A percentile compares a stretch with the other conserved stretches of the same genome.
These are phyloP conservation scores for Papilio protenor DNA, from an alignment of 2,888 invertebrate species.

Conservation along the genomic window DNA sequence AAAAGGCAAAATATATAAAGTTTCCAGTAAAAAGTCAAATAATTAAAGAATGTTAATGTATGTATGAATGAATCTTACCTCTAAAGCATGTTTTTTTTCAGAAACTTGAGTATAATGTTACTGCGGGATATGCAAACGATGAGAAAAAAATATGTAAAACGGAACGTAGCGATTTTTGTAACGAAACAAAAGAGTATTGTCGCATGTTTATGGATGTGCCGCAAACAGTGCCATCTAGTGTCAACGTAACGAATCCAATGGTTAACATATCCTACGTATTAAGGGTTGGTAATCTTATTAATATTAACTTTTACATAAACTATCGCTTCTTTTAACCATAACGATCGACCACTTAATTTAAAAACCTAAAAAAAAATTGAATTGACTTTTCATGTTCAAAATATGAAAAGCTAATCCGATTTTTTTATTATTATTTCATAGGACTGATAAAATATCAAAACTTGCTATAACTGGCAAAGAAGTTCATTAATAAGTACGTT, in stretches of 20 bases:
- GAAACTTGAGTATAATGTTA: conserved; percentile 67
- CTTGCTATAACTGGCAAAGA: too few species aligned
- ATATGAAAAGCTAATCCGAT: too few species aligned
- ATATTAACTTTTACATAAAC: not conserved
- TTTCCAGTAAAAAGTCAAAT: too few species aligned
- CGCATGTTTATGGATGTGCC: conserved; percentile 69
- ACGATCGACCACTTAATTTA: not conserved
- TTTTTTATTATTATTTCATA: too few species aligned
- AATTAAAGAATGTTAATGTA: too few species aligned
- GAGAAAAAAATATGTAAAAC: conserved; percentile 63
- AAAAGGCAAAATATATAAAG: conserved; percentile 38
- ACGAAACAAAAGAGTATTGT: conserved; percentile 59
- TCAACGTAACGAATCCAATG: conserved; percentile 63
- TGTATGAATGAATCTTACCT: too few species aligned
- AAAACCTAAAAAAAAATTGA: too few species aligned
- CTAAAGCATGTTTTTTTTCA: too few species aligned
- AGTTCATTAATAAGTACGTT: too few species aligned
- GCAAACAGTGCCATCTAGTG: conserved; percentile 64
- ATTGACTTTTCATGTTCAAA: too few species aligned
- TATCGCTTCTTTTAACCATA: not conserved
- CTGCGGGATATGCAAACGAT: conserved; percentile 65
- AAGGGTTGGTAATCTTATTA: conserved; percentile 58
- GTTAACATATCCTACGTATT: conserved; percentile 69
- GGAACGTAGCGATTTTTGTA: conserved; percentile 58
- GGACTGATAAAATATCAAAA: too few species aligned